Base-by-base conservation (phyloP, 2,113 vertebrate species). In the Gadus macrocephalus region DNA sequence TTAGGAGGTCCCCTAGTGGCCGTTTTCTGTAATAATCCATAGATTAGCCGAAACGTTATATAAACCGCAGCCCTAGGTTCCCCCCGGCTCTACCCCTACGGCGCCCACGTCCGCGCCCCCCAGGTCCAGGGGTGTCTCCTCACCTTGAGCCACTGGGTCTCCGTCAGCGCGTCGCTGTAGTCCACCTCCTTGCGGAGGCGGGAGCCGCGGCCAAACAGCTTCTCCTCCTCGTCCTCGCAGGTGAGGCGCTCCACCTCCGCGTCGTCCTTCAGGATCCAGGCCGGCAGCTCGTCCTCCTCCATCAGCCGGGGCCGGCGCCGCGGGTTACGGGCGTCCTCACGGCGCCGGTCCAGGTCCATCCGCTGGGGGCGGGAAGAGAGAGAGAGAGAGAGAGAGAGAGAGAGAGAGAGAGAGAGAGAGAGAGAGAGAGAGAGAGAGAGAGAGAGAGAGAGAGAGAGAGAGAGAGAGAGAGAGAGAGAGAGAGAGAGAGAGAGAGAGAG, bases 111-210 rank as follows among this genome's bases (percentile, higher is more conserved):
- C 4, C 2, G 4, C 6, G 31, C 31, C 4, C 31, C 31, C 4
- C 4, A 4, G 31, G 31, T 35, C 31, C 1, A 35, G 4, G 31
- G 31, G 31, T 35, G 31, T 35, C 31, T 35, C n/a, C 77, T 53
- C 89, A 98, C 97, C 96, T 98, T 98, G 31, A 99, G 95, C 97
- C 97, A 99, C 75, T 99, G 97, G 63, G 98, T 98, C 85, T 99
- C 97, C 0, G 97, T 99, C 67, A 99, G 94, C 0, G 97, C 97
- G 85, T 99, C 97, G 0, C 97, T 99, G 91, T 99, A 99, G 83
- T 99, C 97, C 78, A 98, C 97, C 77, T 99, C 96, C 85, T 98
- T 98, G 6, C 97, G 93, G 72, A 95, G 95, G 16, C 97, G 93
- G 1, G 97, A 98, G 60, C 97, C 97, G 0, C 97, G 88, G 15